phyloP scores from a whole-genome alignment of 2,797 vertebrate genomes.

The Psittacula derbiana region DNA sequence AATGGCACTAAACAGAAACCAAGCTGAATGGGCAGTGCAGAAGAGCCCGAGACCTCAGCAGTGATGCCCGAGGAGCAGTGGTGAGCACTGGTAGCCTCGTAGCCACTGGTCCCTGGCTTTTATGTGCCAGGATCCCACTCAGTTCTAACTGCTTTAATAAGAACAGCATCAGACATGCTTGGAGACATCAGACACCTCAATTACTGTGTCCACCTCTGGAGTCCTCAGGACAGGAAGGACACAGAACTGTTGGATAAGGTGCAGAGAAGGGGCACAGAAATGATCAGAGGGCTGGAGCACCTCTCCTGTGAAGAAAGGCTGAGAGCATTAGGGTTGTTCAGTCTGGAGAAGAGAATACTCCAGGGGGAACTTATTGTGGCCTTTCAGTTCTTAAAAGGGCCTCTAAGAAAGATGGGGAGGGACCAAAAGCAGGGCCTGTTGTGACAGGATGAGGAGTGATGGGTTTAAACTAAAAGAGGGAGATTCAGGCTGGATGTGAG shows the following conservation, averaged over 20 bases:
- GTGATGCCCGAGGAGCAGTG: not conserved
- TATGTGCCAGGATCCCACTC: not conserved
- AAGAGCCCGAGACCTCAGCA: not conserved
- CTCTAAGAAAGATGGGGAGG: not conserved
- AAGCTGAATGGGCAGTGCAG: not conserved
- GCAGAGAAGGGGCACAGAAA: fast-evolving
- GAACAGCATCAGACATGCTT: not conserved
- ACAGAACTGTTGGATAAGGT: not conserved
- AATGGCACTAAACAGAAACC: not conserved
- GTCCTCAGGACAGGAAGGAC: not conserved
- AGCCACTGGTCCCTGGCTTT: not conserved
- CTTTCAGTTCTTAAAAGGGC: not conserved
- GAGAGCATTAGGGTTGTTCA: not conserved
- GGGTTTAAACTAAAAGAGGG: not conserved
- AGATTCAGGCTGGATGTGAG: not conserved
- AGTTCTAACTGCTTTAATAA: not conserved
- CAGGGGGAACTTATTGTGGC: not conserved
- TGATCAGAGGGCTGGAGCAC: not conserved
- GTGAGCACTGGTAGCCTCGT: not conserved
- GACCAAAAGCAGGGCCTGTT: not conserved
- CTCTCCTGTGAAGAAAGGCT: fast-evolving
- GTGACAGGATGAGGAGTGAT: not conserved
- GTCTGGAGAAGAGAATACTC: not conserved
- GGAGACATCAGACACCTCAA: not conserved
- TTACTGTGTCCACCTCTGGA: not conserved